Base-by-base conservation (phyloP, 2,888 invertebrate species). In the Drosophila cognata region DNA sequence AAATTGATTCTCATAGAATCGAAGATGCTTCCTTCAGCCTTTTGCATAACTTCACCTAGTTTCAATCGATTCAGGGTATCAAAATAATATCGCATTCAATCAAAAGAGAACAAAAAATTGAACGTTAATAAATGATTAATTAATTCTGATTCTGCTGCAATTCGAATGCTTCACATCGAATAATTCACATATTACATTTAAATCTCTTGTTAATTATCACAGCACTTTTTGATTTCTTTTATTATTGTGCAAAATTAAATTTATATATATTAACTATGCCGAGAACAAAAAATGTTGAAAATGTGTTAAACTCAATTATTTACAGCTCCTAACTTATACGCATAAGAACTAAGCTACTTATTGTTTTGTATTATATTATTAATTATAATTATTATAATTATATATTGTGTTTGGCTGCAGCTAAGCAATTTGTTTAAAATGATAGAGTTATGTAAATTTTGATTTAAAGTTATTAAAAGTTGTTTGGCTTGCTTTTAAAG, bases 181-280 rank as follows among this genome's bases (percentile, higher is more conserved):
- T 70, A 38, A 63, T 57, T 74, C 31, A 71, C 46, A 63, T 63
- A 57, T 79, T 52, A 63, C 57, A 75, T 74, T 25, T 68, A 68
- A 67, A 69, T 72, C 57, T 69, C 59, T 76, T 59, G 69, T 82
- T 82, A 83, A 82, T 90, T 91, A 91, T 91, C 91, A 91, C 91
- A 91, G 91, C 91, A 90, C 91, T 90, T 91, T 84, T 90, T 90
- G 79, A 86, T 81, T 77, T 81, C 81, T 61, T 70, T 67, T 80
- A 65, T 77, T 75, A 82, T 87, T 90, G 89, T 91, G 91, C 91
- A 91, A 91, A 91, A 83, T 87, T 77, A 87, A 43, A 33, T 33
- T 0, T 31, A 2, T 36, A 2, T 33, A 43, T 46, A 25, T 46
- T 46, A 46, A 41, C 29, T 55, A 61, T 63, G 29, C 41, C 56